Evolutionary conservation across 2,797 vertebrate species (phyloP), one percentile per base, ranked within the genome.

Genomic region (Acipenser oxyrinchus): DNA sequence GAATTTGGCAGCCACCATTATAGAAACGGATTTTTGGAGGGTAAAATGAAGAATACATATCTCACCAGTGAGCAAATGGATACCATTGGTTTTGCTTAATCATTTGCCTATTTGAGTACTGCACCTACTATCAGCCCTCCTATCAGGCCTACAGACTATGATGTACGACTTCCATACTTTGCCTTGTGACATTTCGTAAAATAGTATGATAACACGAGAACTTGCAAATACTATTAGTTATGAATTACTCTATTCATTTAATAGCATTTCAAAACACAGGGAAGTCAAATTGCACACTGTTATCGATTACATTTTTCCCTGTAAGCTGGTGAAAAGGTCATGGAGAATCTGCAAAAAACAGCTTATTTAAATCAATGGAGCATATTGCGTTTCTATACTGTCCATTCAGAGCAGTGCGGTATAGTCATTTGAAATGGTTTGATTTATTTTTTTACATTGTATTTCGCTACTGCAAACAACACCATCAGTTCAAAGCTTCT

Each of bases 341-440:
- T 72, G 79, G 76, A 77, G 77, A 79, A 75, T 74, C 69, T 72
- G 71, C 80, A 15, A 13, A 53, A 79, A 74, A 72, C 72, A 76
- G 8, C 68, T 55, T 50, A 70, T 72, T 77, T 66, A 67, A 84
- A 87, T 88, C 86, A 76, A 90, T 89, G 81, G 71, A 66, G 81
- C 80, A 83, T 87, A 83, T 83, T 79, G 78, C 57, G 60, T 86
- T 83, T 88, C 15, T 86, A 79, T 71, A 76, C 81, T 82, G 60
- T 71, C 76, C 79, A 78, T 77, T 77, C 74, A 77, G 72, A 68
- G 67, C 82, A 82, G 66, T 84, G 78, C 15, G 60, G 71, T 79
- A 78, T 81, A 74, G 76, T 76, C 70, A 74, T 75, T 79, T 77
- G 72, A 72, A 76, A 76, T 79, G 80, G 76, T 74, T 72, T 69